Evolutionary conservation across 2,113 vertebrate species (phyloP).

Genomic region (Gila orcuttii): DNA sequence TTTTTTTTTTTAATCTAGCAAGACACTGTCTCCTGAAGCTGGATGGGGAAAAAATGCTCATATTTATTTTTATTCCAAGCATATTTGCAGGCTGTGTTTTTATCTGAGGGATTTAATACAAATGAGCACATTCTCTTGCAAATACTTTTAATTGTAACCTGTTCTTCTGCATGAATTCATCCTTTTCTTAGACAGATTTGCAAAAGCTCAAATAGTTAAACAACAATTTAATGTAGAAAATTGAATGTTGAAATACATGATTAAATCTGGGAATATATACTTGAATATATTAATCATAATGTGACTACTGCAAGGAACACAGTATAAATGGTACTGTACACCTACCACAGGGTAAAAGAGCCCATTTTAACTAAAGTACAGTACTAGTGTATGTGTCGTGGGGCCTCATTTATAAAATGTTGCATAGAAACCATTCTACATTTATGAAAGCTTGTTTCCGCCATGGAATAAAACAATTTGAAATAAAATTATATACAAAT

Average conservation of each 20-base stretch:
- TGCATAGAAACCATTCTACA: too few relatives aligned
- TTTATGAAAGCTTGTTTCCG: too few relatives aligned
- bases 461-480: too few relatives aligned
- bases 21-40: conserved; percentile 53
- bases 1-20: conserved; percentile 67
- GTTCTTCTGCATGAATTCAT: background rate
- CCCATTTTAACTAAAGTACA: too few relatives aligned
- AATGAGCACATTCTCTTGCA: background rate
- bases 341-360: too few relatives aligned
- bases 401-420: too few relatives aligned
- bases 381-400: too few relatives aligned
- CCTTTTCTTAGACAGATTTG: background rate
- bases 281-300: background rate
- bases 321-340: too few relatives aligned
- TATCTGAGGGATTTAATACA: conserved; percentile 17
- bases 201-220: background rate
- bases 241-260: background rate
- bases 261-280: background rate
- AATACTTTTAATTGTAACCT: background rate
- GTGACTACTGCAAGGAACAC: background rate
- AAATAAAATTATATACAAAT: too few relatives aligned
- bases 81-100: background rate
- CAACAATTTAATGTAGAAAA: background rate
- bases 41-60: background rate
- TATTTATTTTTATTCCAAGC: conserved; percentile 4